Evolutionary conservation across 2,888 invertebrate species (phyloP).

Genomic region (Brenthis hecate): DNA sequence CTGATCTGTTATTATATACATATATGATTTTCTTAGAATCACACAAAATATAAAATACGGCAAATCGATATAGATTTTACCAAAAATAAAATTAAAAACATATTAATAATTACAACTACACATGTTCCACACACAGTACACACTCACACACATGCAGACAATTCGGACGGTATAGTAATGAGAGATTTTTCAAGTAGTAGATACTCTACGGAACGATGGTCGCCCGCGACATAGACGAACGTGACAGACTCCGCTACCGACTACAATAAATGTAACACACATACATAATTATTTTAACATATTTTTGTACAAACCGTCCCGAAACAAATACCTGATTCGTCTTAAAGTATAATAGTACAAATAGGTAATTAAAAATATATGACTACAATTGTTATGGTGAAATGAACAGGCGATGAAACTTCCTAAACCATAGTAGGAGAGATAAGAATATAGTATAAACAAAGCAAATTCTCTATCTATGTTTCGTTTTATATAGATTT

Average conservation of each 20-base stretch:
- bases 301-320: slow-evolving; percentile 19
- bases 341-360: not conserved
- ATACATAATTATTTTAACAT: not conserved
- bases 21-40: not conserved
- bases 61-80: too few relatives aligned
- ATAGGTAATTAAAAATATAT: slow-evolving; percentile 18
- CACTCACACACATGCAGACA: slow-evolving; percentile 46
- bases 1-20: not conserved
- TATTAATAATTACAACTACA: slow-evolving; percentile 8
- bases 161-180: slow-evolving; percentile 57
- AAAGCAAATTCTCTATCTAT: slow-evolving; percentile 33
- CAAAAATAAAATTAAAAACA: too few relatives aligned
- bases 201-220: not conserved
- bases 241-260: too few relatives aligned
- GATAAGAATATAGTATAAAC: slow-evolving; percentile 22
- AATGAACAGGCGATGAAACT: slow-evolving; percentile 5
- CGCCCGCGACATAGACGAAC: too few relatives aligned
- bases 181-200: slow-evolving; percentile 30
- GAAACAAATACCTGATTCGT: not conserved
- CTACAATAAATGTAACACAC: not conserved
- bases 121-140: slow-evolving; percentile 30
- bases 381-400: slow-evolving; percentile 30
- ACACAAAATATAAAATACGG: not conserved
- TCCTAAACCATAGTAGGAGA: slow-evolving; percentile 13
- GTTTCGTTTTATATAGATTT: slow-evolving; percentile 20